These are phyloP conservation scores for Phoenoteleia sp. DNA, from an alignment of 2,888 invertebrate species.

Conservation along the genomic window DNA sequence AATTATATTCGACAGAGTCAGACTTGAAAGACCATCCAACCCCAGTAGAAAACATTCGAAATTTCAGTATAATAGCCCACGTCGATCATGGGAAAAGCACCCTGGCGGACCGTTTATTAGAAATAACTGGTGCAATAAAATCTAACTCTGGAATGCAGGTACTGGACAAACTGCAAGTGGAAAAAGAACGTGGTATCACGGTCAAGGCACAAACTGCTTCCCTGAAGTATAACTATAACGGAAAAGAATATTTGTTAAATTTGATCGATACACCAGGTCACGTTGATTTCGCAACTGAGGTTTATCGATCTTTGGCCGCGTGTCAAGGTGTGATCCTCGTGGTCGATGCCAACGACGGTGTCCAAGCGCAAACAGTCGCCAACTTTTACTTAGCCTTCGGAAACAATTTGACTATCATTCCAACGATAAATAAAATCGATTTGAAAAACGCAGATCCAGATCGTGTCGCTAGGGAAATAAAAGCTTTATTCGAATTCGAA, in stretches of 20 bases:
- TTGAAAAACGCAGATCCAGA: constrained; percentile 96
- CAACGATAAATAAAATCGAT: constrained; percentile 99
- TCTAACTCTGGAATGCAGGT: constrained; percentile 91
- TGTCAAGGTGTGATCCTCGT: constrained; percentile 98
- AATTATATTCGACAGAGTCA: constrained; percentile 9
- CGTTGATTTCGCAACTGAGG: constrained; percentile 99
- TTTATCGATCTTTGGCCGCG: constrained; percentile 95
- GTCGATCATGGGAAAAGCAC: constrained; percentile 99
- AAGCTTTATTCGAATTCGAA: constrained; percentile 94
- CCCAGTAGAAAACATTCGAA: constrained; percentile 90
- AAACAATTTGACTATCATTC: constrained; percentile 93
- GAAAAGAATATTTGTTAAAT: constrained; percentile 94
- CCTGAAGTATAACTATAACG: constrained; percentile 91
- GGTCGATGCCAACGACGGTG: constrained; percentile 98
- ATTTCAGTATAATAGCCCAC: constrained; percentile 99
- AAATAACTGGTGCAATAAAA: constrained; percentile 94
- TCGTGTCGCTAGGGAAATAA: constrained; percentile 92
- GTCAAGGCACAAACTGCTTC: constrained; percentile 99
- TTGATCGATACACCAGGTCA: constrained; percentile 99
- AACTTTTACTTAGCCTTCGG: constrained; percentile 97
- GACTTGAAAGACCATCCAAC: constrained; percentile 81
- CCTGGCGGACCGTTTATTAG: constrained; percentile 97
- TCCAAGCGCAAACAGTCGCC: constrained; percentile 99
- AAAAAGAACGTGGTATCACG: constrained; percentile 98
- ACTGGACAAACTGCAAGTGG: constrained; percentile 94